Evolutionary conservation across 64 coral and sea anemone genomes (phyloP).

Genomic region (Stylophora pistillata): DNA sequence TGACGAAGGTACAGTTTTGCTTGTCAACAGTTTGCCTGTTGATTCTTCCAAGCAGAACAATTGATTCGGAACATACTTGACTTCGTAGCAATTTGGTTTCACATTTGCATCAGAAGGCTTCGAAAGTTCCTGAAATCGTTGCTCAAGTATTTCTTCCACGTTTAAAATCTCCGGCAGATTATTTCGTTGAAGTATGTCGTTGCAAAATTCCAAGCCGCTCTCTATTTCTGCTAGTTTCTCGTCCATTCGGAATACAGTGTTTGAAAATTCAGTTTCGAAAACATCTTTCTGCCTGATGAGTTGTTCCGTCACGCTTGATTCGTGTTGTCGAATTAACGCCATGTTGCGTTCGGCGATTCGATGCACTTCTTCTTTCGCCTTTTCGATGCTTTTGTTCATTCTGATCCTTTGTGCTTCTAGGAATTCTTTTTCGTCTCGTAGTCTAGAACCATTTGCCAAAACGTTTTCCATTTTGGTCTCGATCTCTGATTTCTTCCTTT

Average conservation of each 20-base stretch:
- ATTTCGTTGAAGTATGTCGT: neutral
- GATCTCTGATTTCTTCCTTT: neutral
- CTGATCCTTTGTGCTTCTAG: neutral
- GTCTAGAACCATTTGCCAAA: neutral
- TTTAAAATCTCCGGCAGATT: slow-evolving; percentile 9
- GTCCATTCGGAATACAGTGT: neutral
- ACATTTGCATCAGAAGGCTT: neutral
- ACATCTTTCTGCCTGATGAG: neutral
- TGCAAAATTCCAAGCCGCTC: slow-evolving; percentile 29
- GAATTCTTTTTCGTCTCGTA: neutral
- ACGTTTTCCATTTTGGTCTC: neutral
- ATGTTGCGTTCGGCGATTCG: neutral
- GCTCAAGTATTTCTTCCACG: slow-evolving; percentile 11
- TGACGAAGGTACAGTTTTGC: neutral
- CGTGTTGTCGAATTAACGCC: slow-evolving; percentile 4
- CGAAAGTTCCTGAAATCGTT: slow-evolving; percentile 12
- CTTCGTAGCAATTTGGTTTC: neutral
- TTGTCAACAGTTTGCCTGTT: neutral
- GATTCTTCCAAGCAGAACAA: neutral
- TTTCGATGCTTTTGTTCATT: neutral
- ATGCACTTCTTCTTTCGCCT: neutral
- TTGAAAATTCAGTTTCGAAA: slow-evolving; percentile 4
- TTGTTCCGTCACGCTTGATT: neutral
- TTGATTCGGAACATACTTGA: slow-evolving; percentile 11
- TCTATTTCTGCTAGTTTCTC: neutral